These are phyloP conservation scores for Beris chalybata DNA, from an alignment of 2,888 invertebrate species.

Conservation along the genomic window DNA sequence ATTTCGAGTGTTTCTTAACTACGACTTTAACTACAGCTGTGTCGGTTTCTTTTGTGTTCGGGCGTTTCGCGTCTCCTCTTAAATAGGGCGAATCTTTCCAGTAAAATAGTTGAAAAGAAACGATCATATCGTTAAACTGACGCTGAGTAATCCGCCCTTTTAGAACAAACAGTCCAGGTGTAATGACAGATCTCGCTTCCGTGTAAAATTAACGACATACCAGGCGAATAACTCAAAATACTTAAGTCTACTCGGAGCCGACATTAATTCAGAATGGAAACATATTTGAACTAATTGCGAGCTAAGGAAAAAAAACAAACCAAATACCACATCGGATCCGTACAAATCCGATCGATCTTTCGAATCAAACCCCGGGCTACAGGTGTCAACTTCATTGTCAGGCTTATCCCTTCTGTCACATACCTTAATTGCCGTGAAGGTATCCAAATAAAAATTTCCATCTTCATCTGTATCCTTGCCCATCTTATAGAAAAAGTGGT, in stretches of 20 bases:
- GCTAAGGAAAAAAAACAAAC: not conserved
- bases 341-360: slow-evolving; percentile 8
- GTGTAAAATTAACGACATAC: no score
- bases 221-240: no score
- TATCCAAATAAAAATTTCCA: slow-evolving; percentile 29
- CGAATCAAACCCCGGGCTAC: slow-evolving; percentile 12
- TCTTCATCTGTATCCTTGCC: slow-evolving; percentile 16
- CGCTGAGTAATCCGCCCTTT: slow-evolving; percentile 12
- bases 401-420: slow-evolving; percentile 25
- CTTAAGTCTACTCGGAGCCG: not conserved
- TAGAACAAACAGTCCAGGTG: no score
- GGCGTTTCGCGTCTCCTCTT: slow-evolving; percentile 27
- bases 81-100: slow-evolving; percentile 26
- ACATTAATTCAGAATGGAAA: slow-evolving; percentile 22
- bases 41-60: slow-evolving; percentile 32
- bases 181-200: no score
- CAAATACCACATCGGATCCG: not conserved
- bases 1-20: slow-evolving; percentile 36
- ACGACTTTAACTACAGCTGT: slow-evolving; percentile 30
- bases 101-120: no score
- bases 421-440: slow-evolving; percentile 27
- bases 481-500: not conserved
- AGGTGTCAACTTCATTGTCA: slow-evolving; percentile 31
- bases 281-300: slow-evolving; percentile 16
- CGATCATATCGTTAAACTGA: slow-evolving; percentile 18